Evolutionary conservation across 1,140 invertebrate species (phyloP).

Genomic region (Pollicipes pollicipes): DNA sequence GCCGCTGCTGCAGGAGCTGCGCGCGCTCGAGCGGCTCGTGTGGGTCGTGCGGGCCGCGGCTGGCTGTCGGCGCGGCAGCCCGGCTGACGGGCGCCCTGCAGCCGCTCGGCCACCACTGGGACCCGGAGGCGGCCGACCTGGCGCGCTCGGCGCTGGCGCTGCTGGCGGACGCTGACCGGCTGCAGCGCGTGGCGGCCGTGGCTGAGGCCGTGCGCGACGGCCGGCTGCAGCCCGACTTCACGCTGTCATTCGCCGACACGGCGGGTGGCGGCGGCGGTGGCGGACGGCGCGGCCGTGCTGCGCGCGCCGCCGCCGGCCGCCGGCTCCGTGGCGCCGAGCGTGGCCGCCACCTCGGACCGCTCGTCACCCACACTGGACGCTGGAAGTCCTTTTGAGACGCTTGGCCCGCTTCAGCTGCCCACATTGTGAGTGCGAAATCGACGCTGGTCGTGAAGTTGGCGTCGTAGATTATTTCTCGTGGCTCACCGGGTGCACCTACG

Average conservation of each 20-base stretch:
- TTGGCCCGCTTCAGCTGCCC: not conserved
- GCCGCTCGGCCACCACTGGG: not conserved
- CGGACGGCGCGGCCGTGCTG: not conserved
- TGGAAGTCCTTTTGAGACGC: not conserved
- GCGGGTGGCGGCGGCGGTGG: not conserved
- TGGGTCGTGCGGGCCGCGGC: not conserved
- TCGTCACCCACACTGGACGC: not conserved
- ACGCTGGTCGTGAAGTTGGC: too few relatives aligned
- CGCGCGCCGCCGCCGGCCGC: too few relatives aligned
- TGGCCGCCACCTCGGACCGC: not conserved
- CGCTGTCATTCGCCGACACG: not conserved
- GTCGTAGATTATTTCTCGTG: too few relatives aligned
- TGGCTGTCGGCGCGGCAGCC: not conserved
- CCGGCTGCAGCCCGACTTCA: not conserved
- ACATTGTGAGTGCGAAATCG: not conserved
- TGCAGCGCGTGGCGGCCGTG: not conserved
- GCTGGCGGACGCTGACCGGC: not conserved
- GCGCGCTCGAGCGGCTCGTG: not conserved
- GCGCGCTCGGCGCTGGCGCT: not conserved
- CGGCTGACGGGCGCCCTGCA: not conserved
- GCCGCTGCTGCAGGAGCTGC: not conserved
- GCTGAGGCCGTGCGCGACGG: not conserved
- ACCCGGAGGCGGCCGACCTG: not conserved
- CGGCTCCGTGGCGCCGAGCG: not conserved
- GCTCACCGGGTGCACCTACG: too few relatives aligned